Evolutionary conservation across 2,888 invertebrate genomes (phyloP).

Genomic region (Diaperis boleti): DNA sequence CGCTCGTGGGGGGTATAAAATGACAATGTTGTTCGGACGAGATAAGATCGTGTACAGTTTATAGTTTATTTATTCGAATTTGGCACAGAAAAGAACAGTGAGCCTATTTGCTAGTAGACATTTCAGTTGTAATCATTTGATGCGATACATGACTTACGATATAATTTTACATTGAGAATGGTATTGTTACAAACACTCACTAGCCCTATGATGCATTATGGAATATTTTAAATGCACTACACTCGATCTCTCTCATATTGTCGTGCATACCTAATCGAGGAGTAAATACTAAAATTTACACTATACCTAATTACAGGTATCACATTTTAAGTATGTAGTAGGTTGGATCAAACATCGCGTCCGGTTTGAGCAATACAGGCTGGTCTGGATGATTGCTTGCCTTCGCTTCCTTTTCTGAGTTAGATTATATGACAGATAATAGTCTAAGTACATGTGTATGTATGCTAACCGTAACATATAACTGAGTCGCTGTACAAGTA

Average conservation of each 20-base stretch:
- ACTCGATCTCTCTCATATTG: constrained; percentile 46
- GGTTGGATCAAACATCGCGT: constrained; percentile 19
- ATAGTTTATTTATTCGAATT: constrained; percentile 65
- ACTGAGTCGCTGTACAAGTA: constrained; percentile 60
- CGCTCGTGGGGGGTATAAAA: not conserved
- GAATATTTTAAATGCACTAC: constrained; percentile 64
- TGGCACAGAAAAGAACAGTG: constrained; percentile 68
- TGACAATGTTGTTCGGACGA: too few relatives aligned
- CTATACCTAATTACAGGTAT: constrained; percentile 61
- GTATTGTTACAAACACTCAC: constrained; percentile 65
- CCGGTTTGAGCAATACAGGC: constrained; percentile 18
- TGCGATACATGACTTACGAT: constrained; percentile 61
- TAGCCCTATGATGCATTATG: constrained; percentile 64
- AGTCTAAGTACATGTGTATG: constrained; percentile 55
- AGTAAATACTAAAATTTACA: constrained; percentile 54
- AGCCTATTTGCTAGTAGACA: constrained; percentile 64
- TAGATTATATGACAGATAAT: constrained; percentile 48
- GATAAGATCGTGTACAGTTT: constrained; percentile 52
- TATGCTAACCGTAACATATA: constrained; percentile 51
- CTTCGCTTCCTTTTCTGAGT: constrained; percentile 38
- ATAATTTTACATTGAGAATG: constrained; percentile 63
- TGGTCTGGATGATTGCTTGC: too few relatives aligned
- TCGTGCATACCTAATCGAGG: constrained; percentile 47
- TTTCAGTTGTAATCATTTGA: constrained; percentile 59
- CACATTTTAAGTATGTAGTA: constrained; percentile 55